phyloP scores from a whole-genome alignment of 1,140 invertebrate species.

The Whitmania pigra region DNA sequence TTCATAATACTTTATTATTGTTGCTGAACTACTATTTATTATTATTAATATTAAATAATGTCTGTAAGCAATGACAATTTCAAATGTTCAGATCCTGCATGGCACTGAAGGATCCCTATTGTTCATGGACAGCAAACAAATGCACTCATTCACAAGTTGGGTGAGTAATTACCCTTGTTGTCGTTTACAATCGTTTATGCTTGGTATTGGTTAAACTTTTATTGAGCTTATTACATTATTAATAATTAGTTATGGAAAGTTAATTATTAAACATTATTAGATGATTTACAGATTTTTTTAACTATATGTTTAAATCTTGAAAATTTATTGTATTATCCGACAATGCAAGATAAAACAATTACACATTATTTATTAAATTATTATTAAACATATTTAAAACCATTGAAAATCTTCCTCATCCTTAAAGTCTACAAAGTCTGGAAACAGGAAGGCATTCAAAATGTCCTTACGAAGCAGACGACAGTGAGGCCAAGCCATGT shows the following conservation, averaged over 20 bases:
- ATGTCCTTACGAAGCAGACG: conserved; percentile 9
- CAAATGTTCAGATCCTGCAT: conserved; percentile 60
- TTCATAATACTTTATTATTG: no score
- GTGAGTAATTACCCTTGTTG: neutral
- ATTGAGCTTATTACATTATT: no score
- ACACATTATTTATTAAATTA: no score
- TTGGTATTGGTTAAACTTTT: no score
- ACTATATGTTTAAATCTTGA: no score
- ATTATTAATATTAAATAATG: no score
- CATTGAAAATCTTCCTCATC: neutral
- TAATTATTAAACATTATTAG: no score
- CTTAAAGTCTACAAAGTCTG: conserved; percentile 7
- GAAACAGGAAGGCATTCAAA: conserved; percentile 10
- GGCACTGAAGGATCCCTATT: conserved; percentile 85
- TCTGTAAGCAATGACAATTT: neutral
- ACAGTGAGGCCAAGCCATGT: neutral
- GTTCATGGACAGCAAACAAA: conserved; percentile 62
- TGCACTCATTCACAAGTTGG: conserved; percentile 26
- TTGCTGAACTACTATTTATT: neutral
- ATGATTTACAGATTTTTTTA: no score
- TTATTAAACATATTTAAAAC: neutral
- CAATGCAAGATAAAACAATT: no score
- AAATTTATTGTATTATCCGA: no score
- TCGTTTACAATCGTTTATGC: no score
- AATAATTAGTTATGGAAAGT: no score